Percentiles rank a stretch among this genome's conserved stretches.
phyloP scores from a whole-genome alignment of 2,797 vertebrate species.

The Chloroceryle amazona region DNA sequence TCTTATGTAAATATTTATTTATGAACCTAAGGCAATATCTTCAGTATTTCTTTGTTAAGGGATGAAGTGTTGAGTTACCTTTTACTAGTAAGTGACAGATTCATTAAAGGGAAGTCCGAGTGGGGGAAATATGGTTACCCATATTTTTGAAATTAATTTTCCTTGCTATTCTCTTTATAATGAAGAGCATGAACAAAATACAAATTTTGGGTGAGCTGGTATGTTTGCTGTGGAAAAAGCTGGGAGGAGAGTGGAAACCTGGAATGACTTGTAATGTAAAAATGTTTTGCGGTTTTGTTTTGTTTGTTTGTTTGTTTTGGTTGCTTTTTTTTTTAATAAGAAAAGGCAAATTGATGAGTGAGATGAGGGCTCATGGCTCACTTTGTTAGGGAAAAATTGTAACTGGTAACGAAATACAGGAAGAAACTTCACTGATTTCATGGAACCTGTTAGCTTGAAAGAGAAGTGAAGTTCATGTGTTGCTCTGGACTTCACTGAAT shows the following conservation, averaged over 20 bases:
- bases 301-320: too few relatives aligned
- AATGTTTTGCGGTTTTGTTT: background rate
- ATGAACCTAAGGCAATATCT: background rate
- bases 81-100: background rate
- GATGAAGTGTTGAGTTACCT: background rate
- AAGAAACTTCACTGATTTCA: background rate
- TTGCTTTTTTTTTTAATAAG: background rate
- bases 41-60: slow-evolving; percentile 22
- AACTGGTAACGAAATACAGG: background rate
- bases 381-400: background rate
- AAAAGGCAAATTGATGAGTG: background rate
- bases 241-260: background rate
- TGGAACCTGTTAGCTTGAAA: background rate
- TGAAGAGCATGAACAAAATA: too few relatives aligned
- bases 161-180: too few relatives aligned
- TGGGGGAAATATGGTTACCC: too few relatives aligned
- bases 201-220: background rate
- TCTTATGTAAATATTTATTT: slow-evolving; percentile 22
- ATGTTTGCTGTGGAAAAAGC: background rate
- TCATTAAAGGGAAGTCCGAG: too few relatives aligned
- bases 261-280: background rate
- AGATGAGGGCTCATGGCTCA: fast-evolving
- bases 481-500: background rate
- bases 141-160: too few relatives aligned
- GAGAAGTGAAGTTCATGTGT: background rate